Conservation (phyloP, 2,888 invertebrate genomes). For the Aphodius granarius region DNA sequence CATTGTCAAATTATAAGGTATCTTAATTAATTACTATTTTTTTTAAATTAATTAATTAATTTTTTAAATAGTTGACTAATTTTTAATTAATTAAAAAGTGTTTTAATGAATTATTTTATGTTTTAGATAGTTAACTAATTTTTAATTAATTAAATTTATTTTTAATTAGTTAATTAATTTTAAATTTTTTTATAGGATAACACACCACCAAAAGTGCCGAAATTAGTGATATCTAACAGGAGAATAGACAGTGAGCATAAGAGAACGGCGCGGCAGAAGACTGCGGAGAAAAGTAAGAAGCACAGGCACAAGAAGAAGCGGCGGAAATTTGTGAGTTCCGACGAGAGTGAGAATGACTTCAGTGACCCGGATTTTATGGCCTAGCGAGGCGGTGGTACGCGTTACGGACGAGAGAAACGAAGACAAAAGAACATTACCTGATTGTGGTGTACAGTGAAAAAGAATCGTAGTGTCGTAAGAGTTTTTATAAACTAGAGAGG, state of each 20-base stretch:
- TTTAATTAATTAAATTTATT: neutral
- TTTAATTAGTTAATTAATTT: no score
- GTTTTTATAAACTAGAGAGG: constrained; percentile 38
- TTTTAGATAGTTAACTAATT: no score
- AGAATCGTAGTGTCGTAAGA: constrained; percentile 35
- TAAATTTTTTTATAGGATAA: constrained; percentile 48
- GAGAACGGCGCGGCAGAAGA: constrained; percentile 49
- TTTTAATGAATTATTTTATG: constrained; percentile 14
- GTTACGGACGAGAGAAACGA: constrained; percentile 11
- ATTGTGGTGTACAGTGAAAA: constrained; percentile 46
- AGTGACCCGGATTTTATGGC: constrained; percentile 61
- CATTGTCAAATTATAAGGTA: constrained; percentile 53
- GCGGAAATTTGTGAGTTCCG: constrained; percentile 58
- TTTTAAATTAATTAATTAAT: no score
- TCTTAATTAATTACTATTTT: no score
- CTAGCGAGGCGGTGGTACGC: constrained; percentile 40
- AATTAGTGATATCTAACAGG: constrained; percentile 56
- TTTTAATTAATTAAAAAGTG: no score
- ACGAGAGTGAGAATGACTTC: constrained; percentile 67
- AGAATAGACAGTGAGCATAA: constrained; percentile 52
- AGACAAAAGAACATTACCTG: constrained; percentile 25
- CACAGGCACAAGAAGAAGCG: constrained; percentile 59
- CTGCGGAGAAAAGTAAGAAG: constrained; percentile 54
- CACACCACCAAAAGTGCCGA: constrained; percentile 55
- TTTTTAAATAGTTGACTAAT: no score